phyloP scores from a whole-genome alignment of 1,140 invertebrate genomes.

The Nomia melanderi region DNA sequence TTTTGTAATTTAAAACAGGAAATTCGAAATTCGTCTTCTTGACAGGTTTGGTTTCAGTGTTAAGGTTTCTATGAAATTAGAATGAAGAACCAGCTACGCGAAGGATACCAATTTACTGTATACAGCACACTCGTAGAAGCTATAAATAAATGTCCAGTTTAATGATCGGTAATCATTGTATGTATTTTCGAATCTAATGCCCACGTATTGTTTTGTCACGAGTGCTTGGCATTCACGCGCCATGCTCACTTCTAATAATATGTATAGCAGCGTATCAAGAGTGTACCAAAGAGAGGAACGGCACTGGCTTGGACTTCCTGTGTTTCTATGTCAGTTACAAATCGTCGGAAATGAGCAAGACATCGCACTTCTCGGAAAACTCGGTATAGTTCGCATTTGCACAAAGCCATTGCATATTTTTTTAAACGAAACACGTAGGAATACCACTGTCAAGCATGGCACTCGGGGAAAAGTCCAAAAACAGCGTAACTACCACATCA shows the following conservation, averaged over 20 bases:
- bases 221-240: conserved; percentile 17
- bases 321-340: conserved; percentile 39
- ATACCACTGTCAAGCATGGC: background rate
- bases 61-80: too few relatives aligned
- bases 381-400: conserved; percentile 7
- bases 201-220: conserved; percentile 11
- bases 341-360: conserved; percentile 20
- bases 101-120: too few relatives aligned
- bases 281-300: conserved; percentile 23
- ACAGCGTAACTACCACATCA: background rate
- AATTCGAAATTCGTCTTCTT: too few relatives aligned
- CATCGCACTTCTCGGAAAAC: background rate
- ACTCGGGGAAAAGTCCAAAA: conserved; percentile 2
- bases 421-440: background rate
- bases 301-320: conserved; percentile 24
- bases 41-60: too few relatives aligned
- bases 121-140: too few relatives aligned
- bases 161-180: background rate
- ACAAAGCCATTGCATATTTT: background rate
- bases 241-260: conserved; percentile 58
- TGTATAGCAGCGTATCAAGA: conserved; percentile 6
- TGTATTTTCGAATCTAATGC: background rate
- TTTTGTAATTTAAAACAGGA: too few relatives aligned
- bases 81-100: too few relatives aligned
- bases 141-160: too few relatives aligned